phyloP scores from a whole-genome alignment of 35 echinoderm and acorn worm species.

The Ophiothrix spiculata region DNA sequence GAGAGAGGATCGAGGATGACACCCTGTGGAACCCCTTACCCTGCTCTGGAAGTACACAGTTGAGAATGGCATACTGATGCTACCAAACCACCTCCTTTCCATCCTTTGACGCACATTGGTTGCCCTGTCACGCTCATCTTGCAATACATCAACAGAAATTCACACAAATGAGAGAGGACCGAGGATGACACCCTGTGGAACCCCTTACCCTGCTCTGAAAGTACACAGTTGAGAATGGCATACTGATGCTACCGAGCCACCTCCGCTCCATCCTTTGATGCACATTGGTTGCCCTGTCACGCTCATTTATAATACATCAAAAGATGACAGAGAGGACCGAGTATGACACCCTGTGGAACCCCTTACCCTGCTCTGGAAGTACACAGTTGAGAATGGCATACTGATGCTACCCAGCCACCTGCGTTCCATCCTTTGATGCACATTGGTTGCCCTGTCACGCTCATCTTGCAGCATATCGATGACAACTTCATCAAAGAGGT shows the following conservation, averaged over 20 bases:
- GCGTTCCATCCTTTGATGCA: conserved; percentile 83
- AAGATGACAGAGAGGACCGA: no score
- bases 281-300: conserved; percentile 70
- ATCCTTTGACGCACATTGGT: conserved; percentile 83
- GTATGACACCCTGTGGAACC: no score
- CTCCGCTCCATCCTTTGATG: conserved; percentile 84
- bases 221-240: conserved; percentile 96
- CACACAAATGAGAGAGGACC: no score
- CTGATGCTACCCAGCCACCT: conserved; percentile 87
- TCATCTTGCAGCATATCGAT: conserved; percentile 88
- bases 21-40: no score
- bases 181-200: no score
- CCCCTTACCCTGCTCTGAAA: conserved; percentile 86
- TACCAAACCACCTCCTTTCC: conserved; percentile 88
- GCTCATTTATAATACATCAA: no score
- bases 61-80: conserved; percentile 86
- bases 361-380: conserved; percentile 89
- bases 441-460: conserved; percentile 66
- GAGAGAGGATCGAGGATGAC: no score
- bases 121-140: conserved; percentile 76
- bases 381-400: conserved; percentile 94
- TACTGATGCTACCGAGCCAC: conserved; percentile 83
- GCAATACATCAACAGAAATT: no score
- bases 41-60: conserved; percentile 93
- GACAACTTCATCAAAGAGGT: conserved; percentile 95